phyloP scores from a whole-genome alignment of 2,113 vertebrate species.

The Leptobrachium ailaonicum region DNA sequence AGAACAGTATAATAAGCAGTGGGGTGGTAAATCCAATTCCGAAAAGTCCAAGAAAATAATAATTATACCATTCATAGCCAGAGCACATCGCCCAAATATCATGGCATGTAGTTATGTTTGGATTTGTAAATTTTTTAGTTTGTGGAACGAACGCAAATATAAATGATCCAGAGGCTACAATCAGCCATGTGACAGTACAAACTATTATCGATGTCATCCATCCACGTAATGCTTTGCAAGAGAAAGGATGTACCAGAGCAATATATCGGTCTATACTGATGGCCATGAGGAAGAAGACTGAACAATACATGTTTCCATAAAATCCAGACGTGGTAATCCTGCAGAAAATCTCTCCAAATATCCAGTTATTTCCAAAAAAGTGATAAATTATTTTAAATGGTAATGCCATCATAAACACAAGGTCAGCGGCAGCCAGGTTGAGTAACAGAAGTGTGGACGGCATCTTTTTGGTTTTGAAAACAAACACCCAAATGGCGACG shows the following conservation, averaged over 20 bases:
- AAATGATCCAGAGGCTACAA: constrained; percentile 47
- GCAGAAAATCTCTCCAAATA: constrained; percentile 60
- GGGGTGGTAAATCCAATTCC: constrained; percentile 57
- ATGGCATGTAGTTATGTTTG: constrained; percentile 54
- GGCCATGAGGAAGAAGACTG: constrained; percentile 62
- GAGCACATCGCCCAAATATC: constrained; percentile 29
- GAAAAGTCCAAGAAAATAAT: constrained; percentile 55
- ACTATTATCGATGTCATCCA: fast-evolving
- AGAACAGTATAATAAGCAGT: constrained; percentile 44
- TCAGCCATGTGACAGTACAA: constrained; percentile 56
- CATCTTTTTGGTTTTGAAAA: constrained; percentile 53
- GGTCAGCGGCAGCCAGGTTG: constrained; percentile 56
- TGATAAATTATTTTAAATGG: constrained; percentile 65
- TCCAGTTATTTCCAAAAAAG: constrained; percentile 62
- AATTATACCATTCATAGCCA: not conserved
- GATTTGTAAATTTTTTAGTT: fast-evolving
- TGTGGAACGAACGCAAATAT: constrained; percentile 50
- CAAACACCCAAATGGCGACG: constrained; percentile 60
- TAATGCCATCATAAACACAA: constrained; percentile 57
- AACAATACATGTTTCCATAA: constrained; percentile 63
- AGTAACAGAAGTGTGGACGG: constrained; percentile 57
- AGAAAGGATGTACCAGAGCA: constrained; percentile 54
- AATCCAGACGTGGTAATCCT: constrained; percentile 52
- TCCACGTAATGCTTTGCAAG: constrained; percentile 45
- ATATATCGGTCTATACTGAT: constrained; percentile 59